Base-by-base conservation (phyloP, 2,797 vertebrate species). In the Choloepus didactylus region DNA sequence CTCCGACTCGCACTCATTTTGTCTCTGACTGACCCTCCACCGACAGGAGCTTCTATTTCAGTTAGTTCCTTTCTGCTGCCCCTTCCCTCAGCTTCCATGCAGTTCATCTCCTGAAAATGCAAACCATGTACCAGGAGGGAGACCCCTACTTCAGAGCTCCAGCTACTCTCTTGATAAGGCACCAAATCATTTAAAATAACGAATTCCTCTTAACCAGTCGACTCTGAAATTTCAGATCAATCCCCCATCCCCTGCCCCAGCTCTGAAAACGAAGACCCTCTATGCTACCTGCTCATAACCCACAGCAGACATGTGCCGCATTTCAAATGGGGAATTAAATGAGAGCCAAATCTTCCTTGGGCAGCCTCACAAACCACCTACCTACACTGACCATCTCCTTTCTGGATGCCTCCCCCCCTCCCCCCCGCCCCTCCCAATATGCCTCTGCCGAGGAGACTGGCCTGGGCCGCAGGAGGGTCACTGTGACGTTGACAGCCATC, bases 211-310 rank as follows among this genome's bases (percentile, higher is more conserved):
- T 31, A 35, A 0, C 44, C 56, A 88, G 16, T 77, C 60, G 54
- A n/a, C 59, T 92, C 49, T 88, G 51, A 79, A 87, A 54, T 44
- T 38, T 44, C 21, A 44, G 35, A 62, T 66, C 88, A 29, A 23
- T 31, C 5, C 15, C n/a, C 15, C 19, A 2, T 1, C 35, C 31
- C 41, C 9, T 49, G 49, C 16, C n/a, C 16, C 21, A 3, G 1
- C 31, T 27, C 46, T 6, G 23, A 46, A 66, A 70, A 41, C 31
- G n/a, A 81, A 21, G 23, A 60, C 11, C 5, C 31, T 23, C 44
- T 73, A 9, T 44, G 31, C 51, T 1, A 19, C 25, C 46, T 38
- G 44, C 70, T 31, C 41, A 4, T 29, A 51, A 25, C 7, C 3
- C 35, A 21, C 2, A 54, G 51, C 19, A 21, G 59, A 19, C 16